A percentile compares a stretch with the other conserved stretches of the same genome.
Conservation (phyloP, 2,113 vertebrate species). For the Scomber colias region DNA sequence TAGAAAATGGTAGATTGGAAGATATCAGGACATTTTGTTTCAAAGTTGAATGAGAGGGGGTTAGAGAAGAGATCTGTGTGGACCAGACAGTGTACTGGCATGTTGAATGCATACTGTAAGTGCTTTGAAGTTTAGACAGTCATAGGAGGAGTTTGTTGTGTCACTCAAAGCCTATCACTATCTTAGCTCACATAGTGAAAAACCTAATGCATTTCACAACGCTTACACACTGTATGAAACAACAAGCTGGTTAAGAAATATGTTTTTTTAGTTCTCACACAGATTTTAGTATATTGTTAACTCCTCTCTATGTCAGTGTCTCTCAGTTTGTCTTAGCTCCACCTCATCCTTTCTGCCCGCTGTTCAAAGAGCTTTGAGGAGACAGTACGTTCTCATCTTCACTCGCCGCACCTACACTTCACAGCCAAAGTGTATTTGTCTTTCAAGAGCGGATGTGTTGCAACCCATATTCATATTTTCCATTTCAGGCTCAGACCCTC, state of each 20-base stretch:
- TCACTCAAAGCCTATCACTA: neutral
- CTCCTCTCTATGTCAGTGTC: constrained; percentile 4
- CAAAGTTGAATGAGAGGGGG: constrained; percentile 7
- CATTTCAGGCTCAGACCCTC: constrained; percentile 27
- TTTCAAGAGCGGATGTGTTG: constrained; percentile 13
- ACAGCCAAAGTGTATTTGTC: constrained; percentile 50
- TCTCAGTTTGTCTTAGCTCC: constrained; percentile 49
- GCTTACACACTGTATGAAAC: neutral
- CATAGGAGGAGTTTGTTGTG: neutral
- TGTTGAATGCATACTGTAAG: neutral
- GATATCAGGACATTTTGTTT: constrained; percentile 35
- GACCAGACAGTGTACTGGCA: neutral
- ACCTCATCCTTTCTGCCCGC: constrained; percentile 68
- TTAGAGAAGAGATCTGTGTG: neutral
- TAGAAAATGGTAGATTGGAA: constrained; percentile 29
- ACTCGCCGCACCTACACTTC: constrained; percentile 56
- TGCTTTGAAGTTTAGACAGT: constrained; percentile 4
- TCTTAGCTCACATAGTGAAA: too few species aligned
- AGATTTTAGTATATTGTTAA: neutral
- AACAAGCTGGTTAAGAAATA: neutral
- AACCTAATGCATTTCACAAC: neutral
- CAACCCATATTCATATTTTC: constrained; percentile 32
- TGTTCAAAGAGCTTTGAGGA: constrained; percentile 32
- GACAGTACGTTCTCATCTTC: constrained; percentile 42
- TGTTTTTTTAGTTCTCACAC: neutral